Evolutionary conservation across 2,113 vertebrate genomes (phyloP), one percentile per base, ranked within the genome.

Genomic region (Megalops atlanticus): DNA sequence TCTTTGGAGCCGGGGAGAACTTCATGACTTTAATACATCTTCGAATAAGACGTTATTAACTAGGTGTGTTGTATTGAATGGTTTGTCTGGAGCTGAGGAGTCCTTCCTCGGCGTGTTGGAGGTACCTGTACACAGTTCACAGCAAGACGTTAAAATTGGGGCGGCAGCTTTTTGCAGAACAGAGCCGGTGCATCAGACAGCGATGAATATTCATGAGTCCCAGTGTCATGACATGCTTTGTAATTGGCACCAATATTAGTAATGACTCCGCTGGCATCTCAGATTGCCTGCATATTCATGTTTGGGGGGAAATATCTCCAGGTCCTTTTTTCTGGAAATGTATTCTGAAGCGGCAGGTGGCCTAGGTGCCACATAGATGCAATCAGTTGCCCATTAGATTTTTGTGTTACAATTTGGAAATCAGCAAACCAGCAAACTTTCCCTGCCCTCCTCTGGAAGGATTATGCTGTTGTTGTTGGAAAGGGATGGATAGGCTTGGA

Each of bases 171-270:
- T n/a, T 85, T 87, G 86, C 89, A 87, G 87, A 87, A 85, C 87
- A 85, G 92, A 84, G 87, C 87, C 90, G 92, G 90, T 91, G 92
- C 92, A 94, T 94, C 93, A 92, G 92, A 91, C 92, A 90, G 49
- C 78, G 82, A 89, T 94, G 93, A 94, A 95, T 95, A 95, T 95
- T 93, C 92, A 95, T 95, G 93, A 94, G 93, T 94, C 93, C 92
- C 88, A 85, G 92, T 94, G 92, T 93, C 93, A 94, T 94, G 93
- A 94, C 93, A 94, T 91, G 91, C 90, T 92, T 92, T 93, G 92
- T 95, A 95, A 95, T 95, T 95, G 94, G 93, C 93, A 95, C 92
- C 91, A 94, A 93, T 92, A 93, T 94, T 94, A 94, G 93, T 92
- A 94, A 93, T 94, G 92, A 93, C 91, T 94, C 91, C 89, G 88